Evolutionary conservation across 2,113 vertebrate species (phyloP).

Genomic region (Rhombomys opimus): DNA sequence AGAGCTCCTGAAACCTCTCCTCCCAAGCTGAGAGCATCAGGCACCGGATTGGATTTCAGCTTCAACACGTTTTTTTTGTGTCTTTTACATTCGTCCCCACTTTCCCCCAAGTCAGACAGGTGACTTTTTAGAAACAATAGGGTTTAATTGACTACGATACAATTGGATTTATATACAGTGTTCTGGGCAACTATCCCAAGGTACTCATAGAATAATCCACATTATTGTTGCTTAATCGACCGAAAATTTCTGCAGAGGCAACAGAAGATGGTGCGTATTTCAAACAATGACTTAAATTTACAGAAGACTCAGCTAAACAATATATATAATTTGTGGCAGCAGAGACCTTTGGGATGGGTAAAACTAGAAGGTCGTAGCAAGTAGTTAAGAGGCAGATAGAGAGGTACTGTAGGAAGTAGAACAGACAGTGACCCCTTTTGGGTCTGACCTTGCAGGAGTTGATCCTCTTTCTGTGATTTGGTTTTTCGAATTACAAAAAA

Average conservation of each 20-base stretch:
- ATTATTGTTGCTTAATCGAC: constrained; percentile 85
- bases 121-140: constrained; percentile 82
- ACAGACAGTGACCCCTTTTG: fast-evolving
- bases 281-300: constrained; percentile 80
- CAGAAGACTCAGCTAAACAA: constrained; percentile 58
- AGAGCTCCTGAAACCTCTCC: constrained; percentile 44
- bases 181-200: constrained; percentile 80
- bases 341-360: not conserved
- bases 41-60: constrained; percentile 79
- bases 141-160: constrained; percentile 83
- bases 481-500: not conserved
- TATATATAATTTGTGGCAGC: constrained; percentile 29
- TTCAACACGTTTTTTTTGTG: constrained; percentile 69
- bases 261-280: constrained; percentile 69
- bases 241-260: constrained; percentile 75
- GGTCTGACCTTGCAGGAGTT: not conserved
- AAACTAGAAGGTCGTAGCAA: not conserved
- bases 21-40: constrained; percentile 73
- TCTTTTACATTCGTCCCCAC: constrained; percentile 75
- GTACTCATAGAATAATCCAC: constrained; percentile 80
- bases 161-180: constrained; percentile 80
- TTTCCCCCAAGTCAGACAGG: constrained; percentile 77
- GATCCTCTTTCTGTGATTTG: not conserved
- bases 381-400: fast-evolving
- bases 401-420: not conserved